Percentiles rank a stretch among this genome's conserved stretches.
Evolutionary conservation across 2,888 invertebrate species (phyloP).

Genomic region (Drosophila vallismaia): DNA sequence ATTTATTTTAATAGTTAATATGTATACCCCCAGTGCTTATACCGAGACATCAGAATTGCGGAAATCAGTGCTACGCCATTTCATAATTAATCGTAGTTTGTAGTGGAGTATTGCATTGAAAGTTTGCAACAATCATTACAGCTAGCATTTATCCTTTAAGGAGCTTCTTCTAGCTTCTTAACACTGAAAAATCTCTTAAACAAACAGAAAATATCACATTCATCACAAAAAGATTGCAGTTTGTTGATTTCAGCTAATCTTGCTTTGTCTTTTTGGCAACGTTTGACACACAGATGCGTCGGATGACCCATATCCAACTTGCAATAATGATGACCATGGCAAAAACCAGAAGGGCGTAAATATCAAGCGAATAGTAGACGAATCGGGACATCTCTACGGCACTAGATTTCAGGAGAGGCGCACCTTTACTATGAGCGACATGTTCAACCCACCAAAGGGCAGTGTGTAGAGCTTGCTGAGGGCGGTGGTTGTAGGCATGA

Average conservation of each 20-base stretch:
- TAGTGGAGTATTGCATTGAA: too few species aligned
- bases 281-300: slow-evolving; percentile 50
- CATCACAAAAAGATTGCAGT: slow-evolving; percentile 26
- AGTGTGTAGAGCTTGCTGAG: slow-evolving; percentile 85
- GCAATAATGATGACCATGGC: slow-evolving; percentile 52
- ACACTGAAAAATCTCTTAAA: slow-evolving; percentile 39
- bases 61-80: too few species aligned
- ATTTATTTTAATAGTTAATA: too few species aligned
- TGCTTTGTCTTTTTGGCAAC: slow-evolving; percentile 53
- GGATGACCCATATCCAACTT: slow-evolving; percentile 72
- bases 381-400: slow-evolving; percentile 80
- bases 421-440: slow-evolving; percentile 86
- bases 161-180: slow-evolving; percentile 9
- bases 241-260: slow-evolving; percentile 47
- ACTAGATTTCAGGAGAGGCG: slow-evolving; percentile 85
- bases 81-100: too few species aligned
- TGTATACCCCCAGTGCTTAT: too few species aligned
- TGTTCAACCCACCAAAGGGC: slow-evolving; percentile 89
- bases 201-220: slow-evolving; percentile 66
- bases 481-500: slow-evolving; percentile 85
- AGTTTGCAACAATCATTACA: too few species aligned
- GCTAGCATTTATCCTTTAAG: too few species aligned
- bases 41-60: too few species aligned
- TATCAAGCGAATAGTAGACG: slow-evolving; percentile 81
- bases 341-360: slow-evolving; percentile 68